These are phyloP conservation scores for Leptopterna dolabrata DNA, from an alignment of 2,888 invertebrate species.

Conservation along the genomic window DNA sequence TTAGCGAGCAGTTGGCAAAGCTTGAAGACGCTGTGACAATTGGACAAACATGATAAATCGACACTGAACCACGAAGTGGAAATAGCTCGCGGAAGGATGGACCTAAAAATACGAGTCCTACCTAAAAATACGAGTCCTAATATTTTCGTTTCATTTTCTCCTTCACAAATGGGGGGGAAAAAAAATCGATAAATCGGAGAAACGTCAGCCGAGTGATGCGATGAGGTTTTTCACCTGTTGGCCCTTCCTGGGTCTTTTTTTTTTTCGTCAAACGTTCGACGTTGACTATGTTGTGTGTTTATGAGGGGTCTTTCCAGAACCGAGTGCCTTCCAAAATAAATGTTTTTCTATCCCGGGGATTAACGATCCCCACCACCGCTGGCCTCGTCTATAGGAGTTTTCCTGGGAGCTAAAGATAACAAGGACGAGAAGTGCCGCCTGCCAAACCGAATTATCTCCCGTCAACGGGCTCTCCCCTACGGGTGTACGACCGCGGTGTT, in stretches of 20 bases:
- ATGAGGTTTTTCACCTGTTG: slow-evolving; percentile 46
- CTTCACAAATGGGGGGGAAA: not conserved
- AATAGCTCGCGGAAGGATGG: too few relatives aligned
- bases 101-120: too few relatives aligned
- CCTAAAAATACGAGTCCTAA: not conserved
- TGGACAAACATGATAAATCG: too few relatives aligned
- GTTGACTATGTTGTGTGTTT: slow-evolving; percentile 5
- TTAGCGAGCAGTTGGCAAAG: too few relatives aligned
- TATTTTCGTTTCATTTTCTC: not conserved
- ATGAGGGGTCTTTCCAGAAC: not conserved
- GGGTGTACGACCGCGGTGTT: not conserved
- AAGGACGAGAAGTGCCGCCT: slow-evolving; percentile 24
- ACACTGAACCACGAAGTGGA: too few relatives aligned
- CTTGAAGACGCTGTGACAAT: too few relatives aligned
- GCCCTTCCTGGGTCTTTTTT: not conserved
- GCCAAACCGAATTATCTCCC: slow-evolving; percentile 30
- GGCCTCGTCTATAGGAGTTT: not conserved
- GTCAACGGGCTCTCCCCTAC: not conserved
- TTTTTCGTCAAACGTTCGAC: not conserved
- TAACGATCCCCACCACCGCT: slow-evolving; percentile 15
- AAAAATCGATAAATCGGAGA: not conserved
- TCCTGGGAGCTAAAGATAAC: slow-evolving; percentile 30
- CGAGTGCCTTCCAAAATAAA: slow-evolving; percentile 31
- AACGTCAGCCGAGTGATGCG: not conserved
- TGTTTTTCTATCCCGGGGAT: slow-evolving; percentile 42